A percentile compares a stretch with the other conserved stretches of the same genome.
Conservation (phyloP, 2,888 invertebrate genomes). For the Chymomyza procnemis region DNA sequence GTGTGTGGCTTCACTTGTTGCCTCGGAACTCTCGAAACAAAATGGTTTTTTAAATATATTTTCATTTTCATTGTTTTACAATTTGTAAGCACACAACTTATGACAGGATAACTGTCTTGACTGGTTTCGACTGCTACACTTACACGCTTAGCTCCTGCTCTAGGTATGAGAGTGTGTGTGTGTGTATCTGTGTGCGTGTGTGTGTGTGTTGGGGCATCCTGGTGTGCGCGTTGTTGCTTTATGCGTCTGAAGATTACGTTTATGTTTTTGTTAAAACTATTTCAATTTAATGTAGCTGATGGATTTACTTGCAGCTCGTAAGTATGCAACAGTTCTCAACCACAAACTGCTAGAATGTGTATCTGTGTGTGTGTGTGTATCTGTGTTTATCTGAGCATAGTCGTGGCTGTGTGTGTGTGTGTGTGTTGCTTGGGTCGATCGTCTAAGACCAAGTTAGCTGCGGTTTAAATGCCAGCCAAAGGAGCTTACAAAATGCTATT, state of each 20-base stretch:
- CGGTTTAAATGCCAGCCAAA: slow-evolving; percentile 12
- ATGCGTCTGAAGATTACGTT: slow-evolving; percentile 25
- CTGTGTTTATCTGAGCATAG: not conserved
- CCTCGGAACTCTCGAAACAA: slow-evolving; percentile 45
- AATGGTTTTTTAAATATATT: slow-evolving; percentile 44
- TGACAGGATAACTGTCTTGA: slow-evolving; percentile 60
- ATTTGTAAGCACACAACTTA: slow-evolving; percentile 69
- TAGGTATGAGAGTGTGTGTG: too few species aligned
- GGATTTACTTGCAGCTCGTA: slow-evolving; percentile 40
- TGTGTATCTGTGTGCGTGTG: slow-evolving; percentile 22
- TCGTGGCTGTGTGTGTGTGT: not conserved
- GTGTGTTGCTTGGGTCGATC: not conserved
- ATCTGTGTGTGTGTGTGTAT: not conserved
- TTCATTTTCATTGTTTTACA: slow-evolving; percentile 72
- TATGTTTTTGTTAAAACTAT: slow-evolving; percentile 42
- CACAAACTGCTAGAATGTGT: not conserved
- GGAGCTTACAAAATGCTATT: slow-evolving; percentile 55
- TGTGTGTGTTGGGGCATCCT: not conserved
- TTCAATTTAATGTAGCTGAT: slow-evolving; percentile 53
- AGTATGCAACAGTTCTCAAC: slow-evolving; percentile 1
- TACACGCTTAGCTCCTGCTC: too few species aligned
- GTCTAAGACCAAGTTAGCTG: slow-evolving; percentile 6
- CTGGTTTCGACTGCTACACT: not conserved
- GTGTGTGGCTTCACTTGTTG: slow-evolving; percentile 69
- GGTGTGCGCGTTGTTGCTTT: not conserved